These are phyloP conservation scores for Acrocephalus arundinaceus DNA, from an alignment of 2,113 vertebrate genomes.

Conservation along the genomic window DNA sequence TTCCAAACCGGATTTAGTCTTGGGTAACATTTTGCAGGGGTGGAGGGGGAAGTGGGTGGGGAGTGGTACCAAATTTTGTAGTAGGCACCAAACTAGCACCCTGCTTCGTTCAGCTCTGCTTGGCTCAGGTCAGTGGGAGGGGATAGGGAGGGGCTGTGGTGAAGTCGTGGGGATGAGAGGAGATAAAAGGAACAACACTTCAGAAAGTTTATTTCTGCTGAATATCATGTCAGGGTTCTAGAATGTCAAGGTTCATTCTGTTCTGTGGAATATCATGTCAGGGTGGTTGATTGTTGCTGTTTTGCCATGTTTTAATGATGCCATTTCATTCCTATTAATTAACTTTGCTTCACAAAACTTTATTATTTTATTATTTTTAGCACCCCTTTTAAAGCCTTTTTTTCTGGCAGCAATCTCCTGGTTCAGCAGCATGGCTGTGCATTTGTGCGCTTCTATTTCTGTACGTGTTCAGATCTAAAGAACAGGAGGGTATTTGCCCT, in stretches of 20 bases:
- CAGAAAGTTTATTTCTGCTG: neutral
- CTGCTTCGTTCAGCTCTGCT: neutral
- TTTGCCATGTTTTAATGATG: neutral
- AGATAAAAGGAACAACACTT: neutral
- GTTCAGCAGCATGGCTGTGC: neutral
- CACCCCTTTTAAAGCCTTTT: neutral
- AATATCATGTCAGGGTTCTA: accelerated
- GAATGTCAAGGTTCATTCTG: accelerated
- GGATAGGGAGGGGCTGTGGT: neutral
- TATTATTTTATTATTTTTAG: neutral
- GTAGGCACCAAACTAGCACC: no score
- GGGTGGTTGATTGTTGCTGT: neutral
- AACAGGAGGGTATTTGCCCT: neutral
- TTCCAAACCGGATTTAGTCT: neutral
- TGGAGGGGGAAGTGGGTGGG: neutral
- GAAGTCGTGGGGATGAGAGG: no score
- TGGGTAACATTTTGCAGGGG: neutral
- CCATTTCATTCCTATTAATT: neutral
- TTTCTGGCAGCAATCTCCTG: neutral
- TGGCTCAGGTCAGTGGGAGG: neutral
- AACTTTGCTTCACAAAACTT: neutral
- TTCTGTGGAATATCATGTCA: accelerated
- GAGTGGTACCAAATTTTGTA: neutral
- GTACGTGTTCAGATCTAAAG: accelerated
- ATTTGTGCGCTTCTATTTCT: neutral